These are phyloP conservation scores for Phoeniculus purpureus DNA, from an alignment of 2,797 vertebrate species.

Conservation along the genomic window DNA sequence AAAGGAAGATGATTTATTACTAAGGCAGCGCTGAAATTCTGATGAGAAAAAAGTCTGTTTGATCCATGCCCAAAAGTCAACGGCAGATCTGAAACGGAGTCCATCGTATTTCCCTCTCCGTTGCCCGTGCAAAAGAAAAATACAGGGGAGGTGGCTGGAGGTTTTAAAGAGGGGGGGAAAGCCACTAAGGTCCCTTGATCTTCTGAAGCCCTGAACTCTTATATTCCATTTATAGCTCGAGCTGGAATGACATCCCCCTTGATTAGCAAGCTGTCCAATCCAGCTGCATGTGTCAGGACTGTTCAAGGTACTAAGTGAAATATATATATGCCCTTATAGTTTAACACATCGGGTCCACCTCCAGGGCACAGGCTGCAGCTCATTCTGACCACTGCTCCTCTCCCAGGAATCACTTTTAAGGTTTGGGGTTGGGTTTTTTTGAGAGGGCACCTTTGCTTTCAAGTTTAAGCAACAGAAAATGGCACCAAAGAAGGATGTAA, in stretches of 20 bases:
- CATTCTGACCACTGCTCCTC: slow-evolving; percentile 72
- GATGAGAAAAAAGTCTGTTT: slow-evolving; percentile 56
- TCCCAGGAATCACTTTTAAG: slow-evolving; percentile 70
- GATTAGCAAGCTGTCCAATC: slow-evolving; percentile 84
- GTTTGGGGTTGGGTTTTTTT: neutral
- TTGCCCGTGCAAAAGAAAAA: slow-evolving; percentile 22
- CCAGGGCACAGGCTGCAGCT: slow-evolving; percentile 79
- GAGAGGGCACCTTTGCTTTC: slow-evolving; percentile 54
- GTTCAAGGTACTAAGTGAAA: slow-evolving; percentile 83
- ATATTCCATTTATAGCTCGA: slow-evolving; percentile 86
- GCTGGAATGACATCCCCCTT: slow-evolving; percentile 83
- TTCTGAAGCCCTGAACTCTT: slow-evolving; percentile 76
- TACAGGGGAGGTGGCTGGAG: neutral
- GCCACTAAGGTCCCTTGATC: slow-evolving; percentile 58
- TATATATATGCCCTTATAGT: slow-evolving; percentile 84
- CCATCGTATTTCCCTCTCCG: slow-evolving; percentile 56
- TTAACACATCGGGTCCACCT: slow-evolving; percentile 76
- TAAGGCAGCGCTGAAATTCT: slow-evolving; percentile 72
- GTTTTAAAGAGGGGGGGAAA: slow-evolving; percentile 50
- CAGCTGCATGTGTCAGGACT: slow-evolving; percentile 80
- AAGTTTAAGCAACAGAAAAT: slow-evolving; percentile 72
- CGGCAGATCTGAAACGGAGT: slow-evolving; percentile 19
- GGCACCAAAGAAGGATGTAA: slow-evolving; percentile 87
- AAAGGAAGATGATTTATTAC: slow-evolving; percentile 71
- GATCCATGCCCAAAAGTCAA: slow-evolving; percentile 36